Evolutionary conservation across 2,113 vertebrate species (phyloP).

Genomic region (Peromyscus californicus): DNA sequence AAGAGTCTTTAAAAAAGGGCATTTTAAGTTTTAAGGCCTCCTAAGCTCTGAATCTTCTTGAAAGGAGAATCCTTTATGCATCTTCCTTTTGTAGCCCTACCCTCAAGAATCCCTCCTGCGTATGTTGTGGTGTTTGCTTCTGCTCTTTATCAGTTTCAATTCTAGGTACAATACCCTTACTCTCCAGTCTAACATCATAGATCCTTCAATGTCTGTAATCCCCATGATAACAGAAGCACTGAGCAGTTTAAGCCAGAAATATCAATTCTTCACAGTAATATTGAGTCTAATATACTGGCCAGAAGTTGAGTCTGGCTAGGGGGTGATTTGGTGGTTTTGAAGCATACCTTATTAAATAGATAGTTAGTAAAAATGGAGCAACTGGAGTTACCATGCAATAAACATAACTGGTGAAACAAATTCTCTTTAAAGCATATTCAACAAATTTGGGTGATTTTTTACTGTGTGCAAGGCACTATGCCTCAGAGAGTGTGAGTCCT

Average conservation of each 20-base stretch:
- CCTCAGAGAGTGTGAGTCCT: not conserved
- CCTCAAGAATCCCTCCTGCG: not conserved
- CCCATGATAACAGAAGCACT: not conserved
- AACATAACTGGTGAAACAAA: not conserved
- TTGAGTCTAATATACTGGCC: not conserved
- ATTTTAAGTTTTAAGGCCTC: not conserved
- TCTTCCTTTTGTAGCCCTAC: not conserved
- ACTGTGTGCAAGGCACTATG: not conserved
- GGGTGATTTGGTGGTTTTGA: constrained; percentile 25
- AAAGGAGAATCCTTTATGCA: not conserved
- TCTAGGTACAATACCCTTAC: not conserved
- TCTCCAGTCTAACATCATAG: not conserved
- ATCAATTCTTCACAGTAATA: not conserved
- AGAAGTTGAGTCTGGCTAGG: not conserved
- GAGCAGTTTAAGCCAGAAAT: not conserved
- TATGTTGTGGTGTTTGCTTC: not conserved
- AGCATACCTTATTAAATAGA: not conserved
- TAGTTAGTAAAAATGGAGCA: not conserved
- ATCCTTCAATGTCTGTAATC: not conserved
- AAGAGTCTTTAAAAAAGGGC: not conserved
- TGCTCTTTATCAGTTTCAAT: not conserved
- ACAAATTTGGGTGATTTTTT: constrained; percentile 31
- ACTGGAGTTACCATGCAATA: not conserved
- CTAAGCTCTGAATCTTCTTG: not conserved
- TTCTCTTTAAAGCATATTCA: constrained; percentile 16